Base-by-base conservation (phyloP, 2,888 invertebrate species). In the Seira musarum region DNA sequence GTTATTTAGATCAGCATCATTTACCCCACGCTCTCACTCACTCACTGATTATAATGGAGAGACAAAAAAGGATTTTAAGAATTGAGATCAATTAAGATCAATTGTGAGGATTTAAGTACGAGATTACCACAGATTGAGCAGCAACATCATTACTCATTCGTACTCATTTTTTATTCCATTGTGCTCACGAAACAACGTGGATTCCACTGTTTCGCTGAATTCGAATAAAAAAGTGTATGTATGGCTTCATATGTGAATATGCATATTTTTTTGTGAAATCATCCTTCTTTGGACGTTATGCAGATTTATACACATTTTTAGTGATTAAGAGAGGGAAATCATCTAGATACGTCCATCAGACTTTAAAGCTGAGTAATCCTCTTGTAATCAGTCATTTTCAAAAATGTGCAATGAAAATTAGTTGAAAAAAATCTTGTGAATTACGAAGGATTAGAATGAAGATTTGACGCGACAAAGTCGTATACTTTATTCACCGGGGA, bases 71-170 rank as follows among this genome's bases (percentile, higher is more conserved):
- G 77, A 79, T 79, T 79, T 79, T 53, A 69, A 76, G 86, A 85
- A 86, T 86, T 86, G 86, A 86, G 86, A 84, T 85, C 85, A 86
- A 86, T 86, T 86, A 86, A 86, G 84, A 83, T 84, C 86, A 86
- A 86, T 86, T 86, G 86, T 86, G 80, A 81, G 83, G 83, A 84
- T 85, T 83, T 84, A 80, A 82, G 76, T n/a, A 79, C 76, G 65
- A 81, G 75, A 72, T 79, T 79, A 73, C 68, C 68, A 73, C 63
- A 80, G 74, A 80, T 74, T 80, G 69, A 80, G 69, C 74, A 81
- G 69, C 73, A 78, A 83, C 81, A 85, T 85, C 83, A 84, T 84
- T 82, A 81, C 60, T 83, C 83, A 83, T 83, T 81, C 81, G 76
- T 81, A 71, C 60, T 68, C 72, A 53, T 72, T 49, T 67, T 40